Conservation (phyloP, 2,113 vertebrate species). For the Gymnocephalus cernua region DNA sequence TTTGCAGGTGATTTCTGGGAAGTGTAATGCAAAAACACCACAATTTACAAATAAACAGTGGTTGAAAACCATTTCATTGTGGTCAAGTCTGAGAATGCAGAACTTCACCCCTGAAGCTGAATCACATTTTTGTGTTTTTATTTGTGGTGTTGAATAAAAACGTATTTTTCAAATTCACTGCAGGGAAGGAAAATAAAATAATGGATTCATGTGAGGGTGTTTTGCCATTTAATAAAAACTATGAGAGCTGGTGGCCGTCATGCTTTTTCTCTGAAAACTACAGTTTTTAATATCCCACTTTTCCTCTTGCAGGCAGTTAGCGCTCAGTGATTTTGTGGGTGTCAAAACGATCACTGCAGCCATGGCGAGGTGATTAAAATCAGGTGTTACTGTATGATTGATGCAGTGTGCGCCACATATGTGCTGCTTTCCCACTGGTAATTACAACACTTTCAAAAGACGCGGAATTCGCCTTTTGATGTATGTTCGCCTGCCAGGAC, state of each 20-base stretch:
- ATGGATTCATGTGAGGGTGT: background rate
- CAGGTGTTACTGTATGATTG: slow-evolving; percentile 69
- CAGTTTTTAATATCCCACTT: slow-evolving; percentile 44
- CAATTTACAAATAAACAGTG: slow-evolving; percentile 5
- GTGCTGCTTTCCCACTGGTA: slow-evolving; percentile 72
- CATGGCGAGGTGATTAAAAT: slow-evolving; percentile 68
- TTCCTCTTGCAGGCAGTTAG: slow-evolving; percentile 17
- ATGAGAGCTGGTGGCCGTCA: slow-evolving; percentile 13
- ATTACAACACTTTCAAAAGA: slow-evolving; percentile 82
- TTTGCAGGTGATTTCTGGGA: background rate
- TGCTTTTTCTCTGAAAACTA: slow-evolving; percentile 7
- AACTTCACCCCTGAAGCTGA: background rate
- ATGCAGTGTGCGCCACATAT: slow-evolving; percentile 76
- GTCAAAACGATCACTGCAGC: slow-evolving; percentile 58
- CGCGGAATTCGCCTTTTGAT: slow-evolving; percentile 78
- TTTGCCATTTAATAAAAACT: slow-evolving; percentile 37
- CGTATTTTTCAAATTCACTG: slow-evolving; percentile 3
- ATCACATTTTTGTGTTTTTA: background rate
- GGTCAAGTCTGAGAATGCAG: slow-evolving; percentile 16
- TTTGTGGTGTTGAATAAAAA: slow-evolving; percentile 17
- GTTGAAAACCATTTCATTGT: slow-evolving; percentile 22
- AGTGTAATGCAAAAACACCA: background rate
- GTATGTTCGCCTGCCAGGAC: slow-evolving; percentile 58
- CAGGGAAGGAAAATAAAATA: background rate
- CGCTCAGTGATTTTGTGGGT: slow-evolving; percentile 56